These are phyloP conservation scores for Drosophila helvetica DNA, from an alignment of 2,888 invertebrate species.

Conservation along the genomic window DNA sequence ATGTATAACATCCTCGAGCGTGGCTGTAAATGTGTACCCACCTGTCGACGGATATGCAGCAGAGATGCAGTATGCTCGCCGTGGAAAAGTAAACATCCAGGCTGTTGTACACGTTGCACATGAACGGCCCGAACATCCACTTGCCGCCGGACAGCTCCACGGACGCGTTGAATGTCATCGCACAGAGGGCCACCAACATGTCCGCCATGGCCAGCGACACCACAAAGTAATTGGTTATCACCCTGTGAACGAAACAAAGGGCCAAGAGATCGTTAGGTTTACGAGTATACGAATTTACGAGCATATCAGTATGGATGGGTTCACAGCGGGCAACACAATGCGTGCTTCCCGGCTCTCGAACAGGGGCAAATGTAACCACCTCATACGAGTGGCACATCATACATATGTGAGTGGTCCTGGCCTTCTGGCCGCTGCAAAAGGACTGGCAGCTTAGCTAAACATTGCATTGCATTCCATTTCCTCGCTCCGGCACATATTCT, in stretches of 20 bases:
- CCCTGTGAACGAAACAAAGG: constrained; percentile 83
- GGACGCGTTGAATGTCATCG: constrained; percentile 96
- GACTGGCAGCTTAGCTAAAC: constrained; percentile 7
- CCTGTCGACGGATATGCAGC: constrained; percentile 94
- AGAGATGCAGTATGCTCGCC: constrained; percentile 96
- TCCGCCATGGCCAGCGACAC: constrained; percentile 97
- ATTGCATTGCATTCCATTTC: constrained; percentile 49
- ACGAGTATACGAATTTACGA: not conserved
- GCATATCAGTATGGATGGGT: not conserved
- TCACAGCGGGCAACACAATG: not conserved
- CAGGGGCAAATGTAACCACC: constrained; percentile 3
- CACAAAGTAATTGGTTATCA: constrained; percentile 97
- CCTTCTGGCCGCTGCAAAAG: not conserved
- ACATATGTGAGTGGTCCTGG: not conserved
- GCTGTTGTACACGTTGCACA: constrained; percentile 98
- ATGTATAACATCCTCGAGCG: not conserved
- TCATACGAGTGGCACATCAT: constrained; percentile 3
- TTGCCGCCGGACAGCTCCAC: constrained; percentile 92
- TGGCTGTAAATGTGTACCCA: constrained; percentile 71
- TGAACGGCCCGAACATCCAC: constrained; percentile 95
- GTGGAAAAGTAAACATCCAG: constrained; percentile 97
- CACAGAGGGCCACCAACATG: constrained; percentile 94
- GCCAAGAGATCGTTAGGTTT: constrained; percentile 17
- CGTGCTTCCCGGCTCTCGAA: not conserved
- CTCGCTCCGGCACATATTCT: not conserved